A percentile compares a stretch with the other conserved stretches of the same genome.
Conservation (phyloP, 2,113 vertebrate genomes). For the Cercocebus atys region DNA sequence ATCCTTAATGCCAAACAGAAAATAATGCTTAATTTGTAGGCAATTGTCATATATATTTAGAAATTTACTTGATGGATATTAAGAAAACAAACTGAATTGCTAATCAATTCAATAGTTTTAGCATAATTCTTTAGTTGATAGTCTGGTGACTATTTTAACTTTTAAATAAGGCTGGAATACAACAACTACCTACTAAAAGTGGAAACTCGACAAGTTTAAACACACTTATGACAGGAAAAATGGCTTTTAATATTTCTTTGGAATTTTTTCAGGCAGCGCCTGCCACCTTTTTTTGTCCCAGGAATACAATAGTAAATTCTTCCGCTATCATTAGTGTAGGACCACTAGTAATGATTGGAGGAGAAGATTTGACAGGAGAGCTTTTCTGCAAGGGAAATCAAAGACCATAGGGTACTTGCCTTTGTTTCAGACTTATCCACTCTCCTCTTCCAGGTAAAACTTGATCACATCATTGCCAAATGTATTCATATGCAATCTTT, state of each 20-base stretch:
- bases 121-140: not conserved
- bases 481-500: not conserved
- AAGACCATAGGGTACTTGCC: not conserved
- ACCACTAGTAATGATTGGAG: fast-evolving
- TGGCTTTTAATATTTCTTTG: not conserved
- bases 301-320: not conserved
- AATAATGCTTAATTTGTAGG: not conserved
- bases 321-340: not conserved
- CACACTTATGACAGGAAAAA: not conserved
- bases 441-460: not conserved
- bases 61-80: not conserved
- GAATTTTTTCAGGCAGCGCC: not conserved
- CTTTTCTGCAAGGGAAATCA: not conserved
- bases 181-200: not conserved
- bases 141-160: not conserved
- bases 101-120: not conserved
- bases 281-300: not conserved
- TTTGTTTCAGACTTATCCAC: not conserved
- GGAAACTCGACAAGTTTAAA: not conserved
- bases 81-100: not conserved
- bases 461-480: not conserved
- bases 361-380: not conserved
- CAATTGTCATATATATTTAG: not conserved
- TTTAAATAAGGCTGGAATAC: not conserved
- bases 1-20: not conserved